Conservation (phyloP, 2,888 invertebrate genomes). For the Fragum sueziense region DNA sequence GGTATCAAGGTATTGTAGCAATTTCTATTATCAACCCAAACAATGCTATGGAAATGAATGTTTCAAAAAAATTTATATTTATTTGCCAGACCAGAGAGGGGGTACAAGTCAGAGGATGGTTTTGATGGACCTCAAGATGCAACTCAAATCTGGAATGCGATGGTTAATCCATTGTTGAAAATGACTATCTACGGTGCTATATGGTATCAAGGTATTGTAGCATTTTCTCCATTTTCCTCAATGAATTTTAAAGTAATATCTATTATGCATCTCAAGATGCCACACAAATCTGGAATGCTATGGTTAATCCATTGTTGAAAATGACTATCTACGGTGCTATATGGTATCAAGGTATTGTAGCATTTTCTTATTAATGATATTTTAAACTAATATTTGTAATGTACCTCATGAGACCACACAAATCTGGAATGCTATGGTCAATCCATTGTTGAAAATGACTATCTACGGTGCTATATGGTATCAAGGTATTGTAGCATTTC, state of each 20-base stretch:
- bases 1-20: constrained; percentile 76
- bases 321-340: constrained; percentile 73
- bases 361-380: neutral
- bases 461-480: constrained; percentile 77
- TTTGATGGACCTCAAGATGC: constrained; percentile 38
- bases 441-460: constrained; percentile 70
- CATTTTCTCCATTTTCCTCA: neutral
- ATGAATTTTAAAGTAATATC: neutral
- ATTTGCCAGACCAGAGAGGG: neutral
- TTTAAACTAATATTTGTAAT: neutral
- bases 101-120: constrained; percentile 10
- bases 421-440: constrained; percentile 77
- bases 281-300: constrained; percentile 73
- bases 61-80: no score
- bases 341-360: constrained; percentile 78
- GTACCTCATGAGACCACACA: constrained; percentile 44
- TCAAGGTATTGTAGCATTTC: constrained; percentile 70
- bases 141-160: constrained; percentile 73
- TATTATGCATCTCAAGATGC: constrained; percentile 31
- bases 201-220: constrained; percentile 78
- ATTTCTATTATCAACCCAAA: neutral
- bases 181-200: constrained; percentile 73
- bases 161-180: constrained; percentile 73
- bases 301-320: constrained; percentile 73
- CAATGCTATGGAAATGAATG: neutral